Evolutionary conservation across 1,140 invertebrate genomes (phyloP), one percentile per base, ranked within the genome.

Genomic region (Pseudomyrmex pallidus): DNA sequence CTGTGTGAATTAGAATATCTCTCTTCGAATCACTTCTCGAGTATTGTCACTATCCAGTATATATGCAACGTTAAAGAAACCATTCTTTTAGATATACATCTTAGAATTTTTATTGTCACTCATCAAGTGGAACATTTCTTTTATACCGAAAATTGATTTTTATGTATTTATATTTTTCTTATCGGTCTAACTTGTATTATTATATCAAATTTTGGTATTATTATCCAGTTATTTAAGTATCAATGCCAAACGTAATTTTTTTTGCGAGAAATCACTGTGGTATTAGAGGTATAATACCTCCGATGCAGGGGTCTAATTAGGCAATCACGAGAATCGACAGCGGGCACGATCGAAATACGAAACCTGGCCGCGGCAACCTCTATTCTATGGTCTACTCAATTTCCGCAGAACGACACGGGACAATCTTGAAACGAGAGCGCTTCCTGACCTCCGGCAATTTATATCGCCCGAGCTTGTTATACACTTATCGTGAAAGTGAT

Each of bases 261-360:
- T 17, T 20, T 35, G 15, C 48, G 12, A 1, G 48, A 67, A 78
- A 25, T 46, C 8, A 13, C 17, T 64, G 20, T 8, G 15, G 44
- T 50, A 66, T 77, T 82, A 50, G 22, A 67, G 52, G 59, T 46
- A 52, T 66, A 57, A 66, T 57, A 35, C 54, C 54, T 50, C 44
- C 61, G 35, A 64, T 67, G 48, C 17, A 44, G 76, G 76, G 59
- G 50, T 77, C 59, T 87, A 88, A 88, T 88, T 85, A 88, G 77
- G 17, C 83, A 73, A 88, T 87, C 83, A 63, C 44, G 59, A 20
- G 52, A 72, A 88, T 87, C 61, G 72, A 46, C 56, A 83, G 13
- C 22, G 50, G 35, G 15, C 22, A 20, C 76, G 67, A 88, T 88
- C 83, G 83, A 72, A 87, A 73, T 56, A 74, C 48, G 83, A 87